phyloP scores from a whole-genome alignment of 2,888 invertebrate genomes.

The Balanococcus diminutus region DNA sequence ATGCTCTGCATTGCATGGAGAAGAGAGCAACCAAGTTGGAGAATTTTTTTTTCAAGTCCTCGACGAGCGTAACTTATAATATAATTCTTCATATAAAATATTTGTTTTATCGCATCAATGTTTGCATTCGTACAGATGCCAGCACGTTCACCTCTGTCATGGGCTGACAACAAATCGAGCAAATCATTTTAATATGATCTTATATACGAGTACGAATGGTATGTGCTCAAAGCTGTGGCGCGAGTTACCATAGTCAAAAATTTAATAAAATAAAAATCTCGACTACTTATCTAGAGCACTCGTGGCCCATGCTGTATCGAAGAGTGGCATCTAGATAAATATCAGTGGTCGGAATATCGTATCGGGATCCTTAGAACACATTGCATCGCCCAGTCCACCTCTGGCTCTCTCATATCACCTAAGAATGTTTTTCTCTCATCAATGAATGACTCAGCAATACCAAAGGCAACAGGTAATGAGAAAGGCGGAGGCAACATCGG shows the following conservation, averaged over 20 bases:
- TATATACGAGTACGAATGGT: background rate
- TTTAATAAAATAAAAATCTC: conserved; percentile 4
- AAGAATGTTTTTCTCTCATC: conserved; percentile 55
- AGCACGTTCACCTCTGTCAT: background rate
- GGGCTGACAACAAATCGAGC: conserved; percentile 13
- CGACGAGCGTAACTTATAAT: background rate
- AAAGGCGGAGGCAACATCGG: conserved; percentile 38
- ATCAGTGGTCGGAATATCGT: background rate
- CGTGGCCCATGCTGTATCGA: background rate
- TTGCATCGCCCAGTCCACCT: background rate
- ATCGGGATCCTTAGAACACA: background rate
- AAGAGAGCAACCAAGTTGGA: background rate
- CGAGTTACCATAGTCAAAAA: background rate
- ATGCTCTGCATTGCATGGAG: background rate
- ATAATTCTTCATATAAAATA: conserved; percentile 14
- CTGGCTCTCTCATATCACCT: conserved; percentile 7
- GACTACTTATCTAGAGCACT: conserved; percentile 6
- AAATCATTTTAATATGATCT: background rate
- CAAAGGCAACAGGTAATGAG: conserved; percentile 47
- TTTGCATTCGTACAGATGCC: background rate
- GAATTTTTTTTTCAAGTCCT: background rate
- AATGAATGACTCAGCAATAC: conserved; percentile 54
- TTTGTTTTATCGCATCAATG: conserved; percentile 7
- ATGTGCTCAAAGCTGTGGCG: background rate
- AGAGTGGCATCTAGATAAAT: conserved; percentile 51